Conservation (phyloP, 2,113 vertebrate species). For the Apistogramma diplotaenia region DNA sequence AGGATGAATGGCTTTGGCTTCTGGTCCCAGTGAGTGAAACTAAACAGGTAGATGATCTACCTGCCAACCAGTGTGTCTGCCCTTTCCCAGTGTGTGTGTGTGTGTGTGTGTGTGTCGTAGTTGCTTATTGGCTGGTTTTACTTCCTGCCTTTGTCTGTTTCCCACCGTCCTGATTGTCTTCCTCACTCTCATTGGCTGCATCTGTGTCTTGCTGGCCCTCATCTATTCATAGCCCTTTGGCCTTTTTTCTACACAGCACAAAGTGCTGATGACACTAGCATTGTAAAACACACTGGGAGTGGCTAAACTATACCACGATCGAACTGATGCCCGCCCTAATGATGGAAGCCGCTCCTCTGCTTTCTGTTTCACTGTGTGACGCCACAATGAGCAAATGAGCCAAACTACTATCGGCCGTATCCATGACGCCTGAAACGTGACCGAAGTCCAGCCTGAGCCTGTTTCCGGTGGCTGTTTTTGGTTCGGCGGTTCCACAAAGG, state of each 20-base stretch:
- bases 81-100: background rate
- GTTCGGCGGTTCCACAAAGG: background rate
- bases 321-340: background rate
- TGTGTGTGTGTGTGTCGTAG: background rate
- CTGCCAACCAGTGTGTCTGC: too few species aligned
- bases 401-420: background rate
- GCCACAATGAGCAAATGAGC: background rate
- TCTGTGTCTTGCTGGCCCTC: background rate
- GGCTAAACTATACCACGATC: background rate
- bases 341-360: rapidly evolving
- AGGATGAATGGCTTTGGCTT: background rate
- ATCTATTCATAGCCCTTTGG: background rate
- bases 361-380: background rate
- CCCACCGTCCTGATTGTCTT: background rate
- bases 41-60: background rate
- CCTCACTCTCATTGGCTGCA: background rate
- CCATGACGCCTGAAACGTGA: background rate
- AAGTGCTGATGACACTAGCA: rapidly evolving
- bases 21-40: rapidly evolving
- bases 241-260: too few species aligned
- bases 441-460: background rate
- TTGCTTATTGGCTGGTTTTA: background rate
- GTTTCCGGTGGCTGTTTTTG: background rate
- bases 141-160: background rate
- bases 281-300: background rate